Evolutionary conservation across 92 coral and sea anemone genomes (phyloP).

Genomic region (Phenganax marumi): DNA sequence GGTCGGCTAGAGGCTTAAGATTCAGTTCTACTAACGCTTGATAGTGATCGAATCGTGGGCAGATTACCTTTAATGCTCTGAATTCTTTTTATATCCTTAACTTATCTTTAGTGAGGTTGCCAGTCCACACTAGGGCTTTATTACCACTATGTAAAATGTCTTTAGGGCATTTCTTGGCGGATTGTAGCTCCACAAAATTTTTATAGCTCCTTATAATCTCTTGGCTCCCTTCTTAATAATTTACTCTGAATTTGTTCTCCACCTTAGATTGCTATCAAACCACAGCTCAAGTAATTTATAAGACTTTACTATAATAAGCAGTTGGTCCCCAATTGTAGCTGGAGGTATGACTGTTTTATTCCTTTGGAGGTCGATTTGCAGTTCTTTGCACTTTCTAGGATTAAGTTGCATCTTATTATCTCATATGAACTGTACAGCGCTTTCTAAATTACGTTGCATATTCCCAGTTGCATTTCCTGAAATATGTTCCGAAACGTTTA

Average conservation of each 20-base stretch:
- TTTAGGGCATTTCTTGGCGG: too few relatives aligned
- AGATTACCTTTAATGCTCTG: too few relatives aligned
- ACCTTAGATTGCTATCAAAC: background rate
- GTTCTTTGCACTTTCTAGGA: constrained; percentile 12
- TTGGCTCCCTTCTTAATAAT: background rate
- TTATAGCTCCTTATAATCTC: background rate
- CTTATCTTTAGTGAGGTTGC: too few relatives aligned
- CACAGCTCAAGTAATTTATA: background rate
- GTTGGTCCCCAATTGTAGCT: background rate
- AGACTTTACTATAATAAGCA: background rate
- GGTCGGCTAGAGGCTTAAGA: too few relatives aligned
- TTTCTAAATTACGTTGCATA: too few relatives aligned
- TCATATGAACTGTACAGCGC: background rate
- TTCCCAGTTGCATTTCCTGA: too few relatives aligned
- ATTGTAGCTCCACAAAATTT: background rate
- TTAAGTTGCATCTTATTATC: too few relatives aligned
- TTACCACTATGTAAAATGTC: background rate
- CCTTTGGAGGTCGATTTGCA: background rate
- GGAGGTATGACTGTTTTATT: too few relatives aligned
- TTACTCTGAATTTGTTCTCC: background rate
- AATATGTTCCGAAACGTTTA: too few relatives aligned
- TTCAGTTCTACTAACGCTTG: too few relatives aligned
- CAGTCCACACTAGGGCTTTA: background rate
- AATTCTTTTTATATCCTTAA: too few relatives aligned
- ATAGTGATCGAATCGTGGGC: too few relatives aligned